Conservation (phyloP, 2,113 vertebrate genomes). For the Phasianus colchicus region DNA sequence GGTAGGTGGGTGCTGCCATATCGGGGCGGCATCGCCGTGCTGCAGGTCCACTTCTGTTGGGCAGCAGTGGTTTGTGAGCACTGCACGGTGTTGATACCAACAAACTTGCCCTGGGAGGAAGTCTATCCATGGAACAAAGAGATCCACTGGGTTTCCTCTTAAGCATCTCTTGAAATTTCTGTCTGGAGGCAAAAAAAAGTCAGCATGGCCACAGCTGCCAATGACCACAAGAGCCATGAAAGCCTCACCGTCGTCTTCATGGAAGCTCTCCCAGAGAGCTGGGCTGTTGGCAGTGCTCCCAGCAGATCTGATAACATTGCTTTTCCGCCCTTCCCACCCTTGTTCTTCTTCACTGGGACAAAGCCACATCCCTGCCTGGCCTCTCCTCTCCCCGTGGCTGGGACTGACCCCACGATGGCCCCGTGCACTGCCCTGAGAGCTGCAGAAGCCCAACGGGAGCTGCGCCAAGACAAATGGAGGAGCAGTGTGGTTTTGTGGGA, state of each 20-base stretch:
- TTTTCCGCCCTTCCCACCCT: neutral
- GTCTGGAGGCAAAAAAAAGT: accelerated
- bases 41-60: accelerated
- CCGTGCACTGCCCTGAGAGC: accelerated
- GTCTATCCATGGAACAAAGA: accelerated
- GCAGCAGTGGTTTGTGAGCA: accelerated
- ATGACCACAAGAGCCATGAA: accelerated
- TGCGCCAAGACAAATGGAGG: neutral
- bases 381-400: accelerated
- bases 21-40: accelerated
- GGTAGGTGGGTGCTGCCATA: accelerated
- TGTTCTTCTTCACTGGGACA: accelerated
- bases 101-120: neutral
- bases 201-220: too few species aligned
- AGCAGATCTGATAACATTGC: neutral
- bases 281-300: accelerated
- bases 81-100: accelerated
- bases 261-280: accelerated
- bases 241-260: accelerated
- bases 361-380: neutral
- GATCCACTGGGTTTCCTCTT: accelerated
- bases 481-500: neutral
- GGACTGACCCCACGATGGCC: accelerated
- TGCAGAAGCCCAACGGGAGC: neutral
- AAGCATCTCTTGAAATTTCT: accelerated